These are phyloP conservation scores for Spheniscus humboldti DNA, from an alignment of 2,797 vertebrate genomes.

Conservation along the genomic window DNA sequence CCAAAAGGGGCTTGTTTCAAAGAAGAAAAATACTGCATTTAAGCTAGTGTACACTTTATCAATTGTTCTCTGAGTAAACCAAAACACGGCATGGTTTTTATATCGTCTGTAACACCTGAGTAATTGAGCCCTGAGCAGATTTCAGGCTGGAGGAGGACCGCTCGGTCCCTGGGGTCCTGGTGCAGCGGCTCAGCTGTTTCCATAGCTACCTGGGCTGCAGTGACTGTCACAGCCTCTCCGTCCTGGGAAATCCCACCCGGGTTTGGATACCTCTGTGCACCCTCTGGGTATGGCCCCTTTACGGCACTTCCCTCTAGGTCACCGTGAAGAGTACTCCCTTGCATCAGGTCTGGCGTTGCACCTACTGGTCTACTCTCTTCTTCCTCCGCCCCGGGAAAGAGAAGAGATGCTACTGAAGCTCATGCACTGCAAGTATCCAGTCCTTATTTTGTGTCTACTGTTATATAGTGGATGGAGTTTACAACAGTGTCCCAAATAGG, in stretches of 20 bases:
- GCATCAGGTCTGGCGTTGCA: not conserved
- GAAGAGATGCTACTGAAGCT: not conserved
- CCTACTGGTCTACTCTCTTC: not conserved
- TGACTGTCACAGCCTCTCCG: not conserved
- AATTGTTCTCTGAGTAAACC: not conserved
- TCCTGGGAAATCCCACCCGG: not conserved
- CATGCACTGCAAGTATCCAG: not conserved
- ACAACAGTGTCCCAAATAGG: not conserved
- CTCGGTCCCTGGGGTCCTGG: fast-evolving
- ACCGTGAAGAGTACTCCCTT: not conserved
- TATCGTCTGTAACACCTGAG: not conserved
- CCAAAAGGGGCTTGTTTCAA: not conserved
- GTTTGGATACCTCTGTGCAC: not conserved
- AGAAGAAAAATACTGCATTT: not conserved
- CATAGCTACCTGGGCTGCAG: not conserved
- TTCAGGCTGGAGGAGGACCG: not conserved
- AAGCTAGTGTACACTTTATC: not conserved
- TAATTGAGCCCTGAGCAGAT: not conserved
- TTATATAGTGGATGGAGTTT: not conserved
- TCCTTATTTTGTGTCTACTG: not conserved
- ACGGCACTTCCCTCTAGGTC: not conserved
- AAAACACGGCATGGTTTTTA: not conserved
- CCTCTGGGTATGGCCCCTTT: no score
- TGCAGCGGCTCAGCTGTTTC: not conserved
- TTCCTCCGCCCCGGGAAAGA: not conserved